phyloP scores from a whole-genome alignment of 2,797 vertebrate genomes.

The Phrynocephalus forsythii region DNA sequence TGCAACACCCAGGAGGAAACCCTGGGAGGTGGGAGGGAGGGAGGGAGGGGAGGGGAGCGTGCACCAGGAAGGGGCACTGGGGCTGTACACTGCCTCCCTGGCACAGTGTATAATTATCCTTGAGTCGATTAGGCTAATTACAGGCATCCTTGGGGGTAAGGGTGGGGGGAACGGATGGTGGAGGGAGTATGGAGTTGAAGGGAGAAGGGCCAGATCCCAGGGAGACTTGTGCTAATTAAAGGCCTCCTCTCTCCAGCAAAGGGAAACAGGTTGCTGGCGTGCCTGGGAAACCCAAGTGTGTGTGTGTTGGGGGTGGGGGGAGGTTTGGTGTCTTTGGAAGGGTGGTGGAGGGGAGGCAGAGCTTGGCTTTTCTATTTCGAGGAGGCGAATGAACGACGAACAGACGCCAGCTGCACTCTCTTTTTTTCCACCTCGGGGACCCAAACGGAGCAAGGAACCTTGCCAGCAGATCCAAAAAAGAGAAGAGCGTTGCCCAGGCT shows the following conservation, averaged over 20 bases:
- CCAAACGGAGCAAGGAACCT: no score
- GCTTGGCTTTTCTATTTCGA: background rate
- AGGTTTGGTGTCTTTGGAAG: no score
- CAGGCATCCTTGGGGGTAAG: conserved; percentile 11
- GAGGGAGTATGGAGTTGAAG: background rate
- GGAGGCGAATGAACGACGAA: background rate
- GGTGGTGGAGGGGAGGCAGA: no score
- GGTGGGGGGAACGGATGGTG: background rate
- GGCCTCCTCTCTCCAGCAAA: background rate
- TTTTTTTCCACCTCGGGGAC: background rate
- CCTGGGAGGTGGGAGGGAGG: background rate
- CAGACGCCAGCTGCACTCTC: background rate
- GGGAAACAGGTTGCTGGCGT: background rate
- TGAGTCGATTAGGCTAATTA: conserved; percentile 72
- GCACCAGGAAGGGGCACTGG: background rate
- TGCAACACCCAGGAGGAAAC: background rate
- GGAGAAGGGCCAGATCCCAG: conserved; percentile 13
- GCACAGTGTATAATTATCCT: conserved; percentile 55
- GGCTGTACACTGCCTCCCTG: conserved; percentile 23
- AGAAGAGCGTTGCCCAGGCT: no score
- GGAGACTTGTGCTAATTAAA: conserved; percentile 29
- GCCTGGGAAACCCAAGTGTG: background rate
- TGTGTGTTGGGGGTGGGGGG: background rate
- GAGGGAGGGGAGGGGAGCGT: no score
- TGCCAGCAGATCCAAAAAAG: background rate